Evolutionary conservation across 2,888 invertebrate species (phyloP), one percentile per base, ranked within the genome.

Genomic region (Amphiduros pacificus): DNA sequence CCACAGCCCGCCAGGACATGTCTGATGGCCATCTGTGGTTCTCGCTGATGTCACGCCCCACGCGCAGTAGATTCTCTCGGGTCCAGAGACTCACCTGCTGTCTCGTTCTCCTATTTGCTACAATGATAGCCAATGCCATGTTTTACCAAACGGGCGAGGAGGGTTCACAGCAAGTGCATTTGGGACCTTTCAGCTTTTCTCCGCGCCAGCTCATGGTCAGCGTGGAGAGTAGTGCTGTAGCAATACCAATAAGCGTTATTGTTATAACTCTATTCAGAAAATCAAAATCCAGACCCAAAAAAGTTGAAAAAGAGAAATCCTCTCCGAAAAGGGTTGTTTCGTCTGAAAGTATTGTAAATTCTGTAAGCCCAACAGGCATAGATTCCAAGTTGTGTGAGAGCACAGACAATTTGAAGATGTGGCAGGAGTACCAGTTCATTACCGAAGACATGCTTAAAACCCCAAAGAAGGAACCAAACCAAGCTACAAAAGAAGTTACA

Each of bases 1-100:
- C 76, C 57, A 77, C 75, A 4, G 68, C 79, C 2, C 74, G 74
- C 48, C 71, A 74, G 54, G 77, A 79, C 59, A 63, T 84, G 17
- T 73, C 80, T 0, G 84, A 85, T 62, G 79, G 77, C 11, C 84
- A 85, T 62, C 70, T 85, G 26, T 85, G 84, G 84, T 73, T 84
- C 52, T 84, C 84, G 0, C 75, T 84, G 31, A 3, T 65, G 24
- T 55, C 55, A 6, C 36, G 58, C 2, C 56, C 56, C 9, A 56
- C 56, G 14, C 22, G 28, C 28, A 82, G 81, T 57, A 74, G 80
- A 17, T 85, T 84, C 68, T 80, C 83, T 1, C 70, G 84, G 22
- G 73, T 75, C 9, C 74, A 76, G 62, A 66, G 76, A 26, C 57
- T 74, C 2, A 70, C 74, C 1, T 74, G 74, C 59, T 64, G 72